Conservation (phyloP, 2,888 invertebrate species). For the Caenorhabditis doughertyi region DNA sequence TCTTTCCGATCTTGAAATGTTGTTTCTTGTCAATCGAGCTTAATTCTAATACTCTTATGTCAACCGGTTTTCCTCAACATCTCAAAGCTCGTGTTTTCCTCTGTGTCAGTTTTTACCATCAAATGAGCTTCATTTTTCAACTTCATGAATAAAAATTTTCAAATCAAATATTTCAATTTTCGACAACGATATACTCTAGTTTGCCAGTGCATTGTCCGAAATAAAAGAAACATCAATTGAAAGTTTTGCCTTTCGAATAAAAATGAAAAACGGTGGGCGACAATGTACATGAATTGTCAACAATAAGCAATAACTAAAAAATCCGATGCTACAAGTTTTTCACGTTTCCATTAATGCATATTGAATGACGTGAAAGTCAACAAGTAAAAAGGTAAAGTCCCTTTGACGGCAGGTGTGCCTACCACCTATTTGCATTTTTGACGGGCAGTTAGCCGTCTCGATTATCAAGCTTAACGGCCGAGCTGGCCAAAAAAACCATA, state of each 20-base stretch:
- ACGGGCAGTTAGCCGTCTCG: constrained; percentile 56
- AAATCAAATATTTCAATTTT: too few relatives aligned
- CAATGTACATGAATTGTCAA: too few relatives aligned
- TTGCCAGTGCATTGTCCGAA: too few relatives aligned
- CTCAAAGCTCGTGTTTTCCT: constrained; percentile 36
- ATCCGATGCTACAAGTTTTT: too few relatives aligned
- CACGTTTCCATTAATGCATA: constrained; percentile 2
- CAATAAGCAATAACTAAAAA: too few relatives aligned
- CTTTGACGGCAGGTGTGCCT: constrained; percentile 41
- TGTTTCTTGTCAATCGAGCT: constrained; percentile 26
- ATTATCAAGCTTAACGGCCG: constrained; percentile 56
- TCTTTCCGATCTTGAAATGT: constrained; percentile 23
- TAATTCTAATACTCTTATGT: constrained; percentile 1
- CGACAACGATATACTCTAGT: too few relatives aligned
- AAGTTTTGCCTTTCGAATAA: too few relatives aligned
- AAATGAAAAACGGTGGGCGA: too few relatives aligned
- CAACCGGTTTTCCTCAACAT: constrained; percentile 50
- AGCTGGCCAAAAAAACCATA: constrained; percentile 50
- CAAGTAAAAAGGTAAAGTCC: constrained; percentile 24
- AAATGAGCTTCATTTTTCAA: constrained; percentile 25
- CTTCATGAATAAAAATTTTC: neutral
- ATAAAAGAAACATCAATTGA: too few relatives aligned
- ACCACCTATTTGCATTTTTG: constrained; percentile 56
- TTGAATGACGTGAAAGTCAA: constrained; percentile 37
- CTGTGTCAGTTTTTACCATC: constrained; percentile 26